phyloP scores from a whole-genome alignment of 2,113 vertebrate genomes.

The Hyperopisus bebe region DNA sequence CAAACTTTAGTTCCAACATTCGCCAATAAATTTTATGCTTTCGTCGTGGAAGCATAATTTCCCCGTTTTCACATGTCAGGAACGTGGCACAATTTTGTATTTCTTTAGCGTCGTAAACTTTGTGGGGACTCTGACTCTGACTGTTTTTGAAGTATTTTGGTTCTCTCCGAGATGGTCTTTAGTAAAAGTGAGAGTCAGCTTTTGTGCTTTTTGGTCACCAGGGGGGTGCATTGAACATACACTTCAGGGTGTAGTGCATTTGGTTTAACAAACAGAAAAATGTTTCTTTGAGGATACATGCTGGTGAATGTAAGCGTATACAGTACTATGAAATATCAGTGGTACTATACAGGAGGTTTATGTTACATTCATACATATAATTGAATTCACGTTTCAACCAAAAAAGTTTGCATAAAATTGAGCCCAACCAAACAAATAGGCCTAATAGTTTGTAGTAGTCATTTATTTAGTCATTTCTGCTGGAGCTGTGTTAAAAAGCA shows the following conservation, averaged over 20 bases:
- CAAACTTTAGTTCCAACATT: background rate
- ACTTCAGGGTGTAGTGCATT: background rate
- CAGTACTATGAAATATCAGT: background rate
- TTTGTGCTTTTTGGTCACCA: background rate
- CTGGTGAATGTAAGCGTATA: background rate
- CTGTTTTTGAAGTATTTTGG: background rate
- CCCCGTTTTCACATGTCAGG: too few relatives aligned
- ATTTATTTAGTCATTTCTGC: background rate
- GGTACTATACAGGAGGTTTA: background rate
- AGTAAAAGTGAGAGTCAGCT: background rate
- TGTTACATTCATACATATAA: background rate
- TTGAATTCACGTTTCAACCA: background rate
- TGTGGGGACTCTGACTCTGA: background rate
- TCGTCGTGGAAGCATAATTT: too few relatives aligned
- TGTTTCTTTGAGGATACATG: background rate
- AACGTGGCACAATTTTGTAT: background rate
- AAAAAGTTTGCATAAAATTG: background rate
- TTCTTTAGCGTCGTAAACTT: background rate
- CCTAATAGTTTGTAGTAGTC: background rate
- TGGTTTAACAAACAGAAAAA: background rate
- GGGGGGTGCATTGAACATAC: background rate
- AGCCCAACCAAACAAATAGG: background rate
- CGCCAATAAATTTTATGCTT: background rate
- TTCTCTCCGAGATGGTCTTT: background rate
- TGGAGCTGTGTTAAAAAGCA: background rate